Percentiles rank a stretch among this genome's conserved stretches.
These are phyloP conservation scores for Smithornis capensis DNA, from an alignment of 2,113 vertebrate genomes.

Conservation along the genomic window DNA sequence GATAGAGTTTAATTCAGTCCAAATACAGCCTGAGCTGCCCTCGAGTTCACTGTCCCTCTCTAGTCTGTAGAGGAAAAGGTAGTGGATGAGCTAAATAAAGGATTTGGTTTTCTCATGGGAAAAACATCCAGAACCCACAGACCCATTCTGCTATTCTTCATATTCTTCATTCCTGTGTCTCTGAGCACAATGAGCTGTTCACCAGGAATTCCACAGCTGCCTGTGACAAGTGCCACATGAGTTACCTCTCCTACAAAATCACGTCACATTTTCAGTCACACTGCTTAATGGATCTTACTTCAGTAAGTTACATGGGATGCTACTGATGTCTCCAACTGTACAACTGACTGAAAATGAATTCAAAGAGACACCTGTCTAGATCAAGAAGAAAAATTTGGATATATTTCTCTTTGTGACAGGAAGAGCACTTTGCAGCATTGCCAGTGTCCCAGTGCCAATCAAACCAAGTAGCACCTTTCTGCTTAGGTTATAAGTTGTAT, in stretches of 20 bases:
- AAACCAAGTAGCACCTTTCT: background rate
- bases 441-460: fast-evolving
- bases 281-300: background rate
- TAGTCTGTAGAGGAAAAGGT: background rate
- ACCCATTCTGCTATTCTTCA: background rate
- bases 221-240: fast-evolving
- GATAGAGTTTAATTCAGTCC: background rate
- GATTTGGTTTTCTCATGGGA: background rate
- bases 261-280: background rate
- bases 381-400: background rate
- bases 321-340: background rate
- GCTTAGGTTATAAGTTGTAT: background rate
- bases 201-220: background rate
- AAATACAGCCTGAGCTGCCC: background rate
- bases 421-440: background rate
- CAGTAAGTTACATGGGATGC: background rate
- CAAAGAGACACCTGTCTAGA: background rate
- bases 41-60: background rate
- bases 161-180: too few species aligned
- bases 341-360: background rate
- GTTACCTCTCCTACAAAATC: background rate
- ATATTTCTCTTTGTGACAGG: background rate
- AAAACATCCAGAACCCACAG: background rate
- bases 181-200: background rate
- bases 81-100: background rate